These are phyloP conservation scores for Pristis pectinata DNA, from an alignment of 2,797 vertebrate genomes.

Conservation along the genomic window DNA sequence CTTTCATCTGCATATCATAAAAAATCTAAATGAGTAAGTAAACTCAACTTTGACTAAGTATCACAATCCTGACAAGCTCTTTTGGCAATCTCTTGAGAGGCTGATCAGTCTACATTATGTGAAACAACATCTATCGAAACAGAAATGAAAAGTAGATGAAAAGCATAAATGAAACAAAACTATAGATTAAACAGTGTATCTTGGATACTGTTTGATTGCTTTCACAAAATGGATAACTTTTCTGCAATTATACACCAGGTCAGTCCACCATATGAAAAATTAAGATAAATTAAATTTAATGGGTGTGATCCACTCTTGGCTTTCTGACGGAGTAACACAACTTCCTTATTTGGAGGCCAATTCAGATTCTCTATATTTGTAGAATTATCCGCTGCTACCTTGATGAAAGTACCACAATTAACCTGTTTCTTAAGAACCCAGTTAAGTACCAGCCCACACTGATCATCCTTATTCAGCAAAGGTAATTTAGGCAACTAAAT, in stretches of 20 bases:
- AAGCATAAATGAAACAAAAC: not conserved
- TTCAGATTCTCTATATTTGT: not conserved
- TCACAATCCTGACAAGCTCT: not conserved
- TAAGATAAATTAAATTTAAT: not conserved
- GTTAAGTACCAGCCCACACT: not conserved
- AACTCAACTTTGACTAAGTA: not conserved
- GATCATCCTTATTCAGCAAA: not conserved
- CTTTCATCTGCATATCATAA: not conserved
- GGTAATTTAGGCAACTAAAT: not conserved
- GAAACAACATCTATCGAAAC: not conserved
- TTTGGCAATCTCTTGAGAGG: not conserved
- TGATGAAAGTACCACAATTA: not conserved
- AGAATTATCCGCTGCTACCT: not conserved
- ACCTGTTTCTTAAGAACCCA: not conserved
- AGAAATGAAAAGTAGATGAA: not conserved
- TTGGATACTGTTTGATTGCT: not conserved
- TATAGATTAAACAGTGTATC: not conserved
- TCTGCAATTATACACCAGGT: not conserved
- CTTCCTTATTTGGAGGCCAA: not conserved
- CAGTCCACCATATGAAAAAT: not conserved
- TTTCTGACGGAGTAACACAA: not conserved
- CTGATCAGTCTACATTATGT: not conserved
- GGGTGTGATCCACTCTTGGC: not conserved
- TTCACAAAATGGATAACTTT: not conserved
- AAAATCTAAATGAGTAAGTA: not conserved